Evolutionary conservation across 1,140 invertebrate genomes (phyloP).

Genomic region (Bombus confusus): DNA sequence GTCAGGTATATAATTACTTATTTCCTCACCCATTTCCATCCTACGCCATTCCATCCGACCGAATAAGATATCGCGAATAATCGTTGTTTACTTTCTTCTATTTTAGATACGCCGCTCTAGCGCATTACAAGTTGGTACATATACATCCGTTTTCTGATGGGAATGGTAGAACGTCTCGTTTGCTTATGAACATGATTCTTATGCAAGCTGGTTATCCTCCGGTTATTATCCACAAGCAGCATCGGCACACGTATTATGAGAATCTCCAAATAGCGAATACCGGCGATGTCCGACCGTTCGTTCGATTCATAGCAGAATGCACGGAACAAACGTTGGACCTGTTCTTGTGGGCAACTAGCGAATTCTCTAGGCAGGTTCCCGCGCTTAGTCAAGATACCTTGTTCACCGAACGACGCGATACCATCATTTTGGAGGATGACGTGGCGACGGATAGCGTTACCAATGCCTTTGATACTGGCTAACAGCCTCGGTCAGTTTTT

Average conservation of each 20-base stretch:
- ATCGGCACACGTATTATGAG: conserved; percentile 93
- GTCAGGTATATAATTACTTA: conserved; percentile 86
- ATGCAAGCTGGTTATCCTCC: conserved; percentile 99
- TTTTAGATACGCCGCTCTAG: conserved; percentile 92
- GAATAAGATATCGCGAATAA: not conserved
- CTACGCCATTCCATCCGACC: not conserved
- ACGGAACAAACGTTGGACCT: conserved; percentile 96
- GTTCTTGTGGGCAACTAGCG: conserved; percentile 92
- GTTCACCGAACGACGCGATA: conserved; percentile 70
- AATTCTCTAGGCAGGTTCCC: conserved; percentile 82
- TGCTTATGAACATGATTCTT: conserved; percentile 98
- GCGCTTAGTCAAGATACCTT: conserved; percentile 79
- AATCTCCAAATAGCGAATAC: conserved; percentile 94
- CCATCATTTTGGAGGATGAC: conserved; percentile 71
- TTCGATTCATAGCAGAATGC: conserved; percentile 97
- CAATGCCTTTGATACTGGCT: conserved; percentile 62
- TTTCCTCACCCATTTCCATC: not conserved
- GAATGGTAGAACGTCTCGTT: conserved; percentile 96
- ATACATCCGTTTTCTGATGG: conserved; percentile 97
- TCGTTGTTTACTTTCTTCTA: not conserved
- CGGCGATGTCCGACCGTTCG: conserved; percentile 95
- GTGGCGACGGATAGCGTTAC: conserved; percentile 57
- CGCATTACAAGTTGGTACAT: conserved; percentile 97
- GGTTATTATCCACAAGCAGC: conserved; percentile 96
- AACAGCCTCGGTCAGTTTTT: not conserved